These are phyloP conservation scores for Serripes groenlandicus DNA, from an alignment of 2,888 invertebrate genomes.

Conservation along the genomic window DNA sequence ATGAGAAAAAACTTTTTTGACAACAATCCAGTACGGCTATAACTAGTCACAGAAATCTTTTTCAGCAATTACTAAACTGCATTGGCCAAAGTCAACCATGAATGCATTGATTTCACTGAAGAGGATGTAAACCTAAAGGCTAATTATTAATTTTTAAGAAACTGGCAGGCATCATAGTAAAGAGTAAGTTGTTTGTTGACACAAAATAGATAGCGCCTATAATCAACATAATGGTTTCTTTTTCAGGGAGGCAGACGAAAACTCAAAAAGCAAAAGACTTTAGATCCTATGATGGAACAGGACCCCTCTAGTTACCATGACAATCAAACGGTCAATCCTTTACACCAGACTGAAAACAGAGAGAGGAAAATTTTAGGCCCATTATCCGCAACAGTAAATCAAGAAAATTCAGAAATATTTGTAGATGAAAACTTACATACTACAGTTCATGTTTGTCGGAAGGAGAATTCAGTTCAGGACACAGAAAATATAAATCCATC, in stretches of 20 bases:
- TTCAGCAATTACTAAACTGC: too few species aligned
- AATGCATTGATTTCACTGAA: too few species aligned
- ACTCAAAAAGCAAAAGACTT: conserved; percentile 11
- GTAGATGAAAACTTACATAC: background rate
- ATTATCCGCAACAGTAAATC: conserved; percentile 1
- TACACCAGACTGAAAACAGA: conserved; percentile 27
- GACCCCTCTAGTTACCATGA: conserved; percentile 10
- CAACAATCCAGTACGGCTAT: too few species aligned
- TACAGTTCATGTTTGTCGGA: conserved; percentile 14
- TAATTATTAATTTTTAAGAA: too few species aligned
- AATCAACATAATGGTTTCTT: too few species aligned
- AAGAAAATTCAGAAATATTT: conserved; percentile 3
- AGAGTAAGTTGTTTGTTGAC: too few species aligned
- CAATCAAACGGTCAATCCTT: background rate
- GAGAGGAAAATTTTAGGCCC: conserved; percentile 7
- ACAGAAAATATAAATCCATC: conserved; percentile 41
- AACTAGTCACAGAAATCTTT: too few species aligned
- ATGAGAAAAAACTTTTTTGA: too few species aligned
- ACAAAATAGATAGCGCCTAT: too few species aligned
- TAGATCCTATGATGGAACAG: background rate
- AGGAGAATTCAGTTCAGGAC: background rate
- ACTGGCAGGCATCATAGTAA: too few species aligned
- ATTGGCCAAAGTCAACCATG: too few species aligned
- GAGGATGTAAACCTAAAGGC: too few species aligned
- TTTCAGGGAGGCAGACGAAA: background rate